Base-by-base conservation (phyloP, 2,888 invertebrate genomes). In the Sminthurides aquaticus region DNA sequence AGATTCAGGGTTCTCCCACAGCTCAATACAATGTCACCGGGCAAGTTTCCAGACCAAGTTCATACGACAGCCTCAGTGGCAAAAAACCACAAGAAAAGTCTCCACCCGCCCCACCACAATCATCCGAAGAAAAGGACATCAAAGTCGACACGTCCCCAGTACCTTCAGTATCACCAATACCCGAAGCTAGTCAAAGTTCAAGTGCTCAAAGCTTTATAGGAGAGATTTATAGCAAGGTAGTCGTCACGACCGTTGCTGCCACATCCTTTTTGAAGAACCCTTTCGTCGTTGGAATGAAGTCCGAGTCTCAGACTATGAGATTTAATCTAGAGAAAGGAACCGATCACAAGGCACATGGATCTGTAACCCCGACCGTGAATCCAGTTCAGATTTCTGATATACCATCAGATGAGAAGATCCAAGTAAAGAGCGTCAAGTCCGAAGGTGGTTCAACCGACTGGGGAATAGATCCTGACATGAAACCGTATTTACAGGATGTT, bases 401-500 rank as follows among this genome's bases (percentile, higher is more conserved):
- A 34, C 43, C 43, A 34, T 34, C 15, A 15, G 15, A 34, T 5
- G 43, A 34, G 43, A 34, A 34, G 43, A 11, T 34, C 5, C 15
- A 5, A 11, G 15, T 34, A 11, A 34, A 34, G 43, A 34, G 15
- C 15, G 43, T 34, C 43, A 34, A 34, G 43, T 34, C 43, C 15
- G 43, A 34, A 11, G n/a, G n/a, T n/a, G n/a, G n/a, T n/a, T n/a
- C n/a, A n/a, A n/a, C n/a, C 8, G 62, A 62, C 2, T 56, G 57
- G 56, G 52, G 29, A n/a, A 1, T 54, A 8, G 62, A 62, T 48
- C 56, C 56, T 8, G 62, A 62, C 20, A 24, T 62, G n/a, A 62
- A 62, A 28, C 49, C 34, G 5, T 62, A 56, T 57, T 48, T 62
- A 22, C 43, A 62, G 43, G 62, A 62, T 27, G 57, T 62, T 24